Evolutionary conservation across 2,888 invertebrate genomes (phyloP).

Genomic region (Melolontha melolontha): DNA sequence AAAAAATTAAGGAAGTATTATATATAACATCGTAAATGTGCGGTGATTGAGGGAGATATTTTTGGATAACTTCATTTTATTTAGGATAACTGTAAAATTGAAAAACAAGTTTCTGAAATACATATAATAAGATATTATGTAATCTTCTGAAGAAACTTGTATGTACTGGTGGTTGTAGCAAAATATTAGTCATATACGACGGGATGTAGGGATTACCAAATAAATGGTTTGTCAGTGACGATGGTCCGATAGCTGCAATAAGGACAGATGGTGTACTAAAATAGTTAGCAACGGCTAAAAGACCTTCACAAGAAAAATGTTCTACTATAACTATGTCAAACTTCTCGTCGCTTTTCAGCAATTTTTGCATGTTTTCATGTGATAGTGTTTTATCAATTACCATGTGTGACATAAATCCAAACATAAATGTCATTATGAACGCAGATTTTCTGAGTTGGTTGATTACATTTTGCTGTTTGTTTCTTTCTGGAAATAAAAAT

Average conservation of each 20-base stretch:
- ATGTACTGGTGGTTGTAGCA: conserved; percentile 61
- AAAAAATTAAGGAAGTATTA: conserved; percentile 54
- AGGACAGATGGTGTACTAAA: conserved; percentile 53
- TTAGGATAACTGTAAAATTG: conserved; percentile 54
- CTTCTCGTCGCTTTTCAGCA: conserved; percentile 51
- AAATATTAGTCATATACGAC: conserved; percentile 66
- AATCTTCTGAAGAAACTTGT: conserved; percentile 69
- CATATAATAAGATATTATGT: conserved; percentile 64
- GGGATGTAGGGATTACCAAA: conserved; percentile 66
- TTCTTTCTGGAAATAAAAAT: too few species aligned
- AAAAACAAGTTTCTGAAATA: conserved; percentile 53
- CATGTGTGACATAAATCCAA: neutral
- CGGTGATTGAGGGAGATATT: conserved; percentile 54
- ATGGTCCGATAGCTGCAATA: conserved; percentile 65
- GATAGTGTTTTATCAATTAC: conserved; percentile 41
- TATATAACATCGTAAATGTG: conserved; percentile 52
- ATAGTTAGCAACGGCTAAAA: conserved; percentile 50
- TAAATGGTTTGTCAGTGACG: conserved; percentile 63
- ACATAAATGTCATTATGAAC: neutral
- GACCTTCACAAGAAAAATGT: conserved; percentile 55
- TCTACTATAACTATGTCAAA: conserved; percentile 58
- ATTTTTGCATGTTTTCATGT: conserved; percentile 51
- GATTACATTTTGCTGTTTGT: too few species aligned
- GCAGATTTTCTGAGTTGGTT: too few species aligned
- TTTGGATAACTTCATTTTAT: conserved; percentile 52